Percentiles rank a stretch among this genome's conserved stretches.
phyloP scores from a whole-genome alignment of 2,113 vertebrate genomes.

The Nycticebus coucang region DNA sequence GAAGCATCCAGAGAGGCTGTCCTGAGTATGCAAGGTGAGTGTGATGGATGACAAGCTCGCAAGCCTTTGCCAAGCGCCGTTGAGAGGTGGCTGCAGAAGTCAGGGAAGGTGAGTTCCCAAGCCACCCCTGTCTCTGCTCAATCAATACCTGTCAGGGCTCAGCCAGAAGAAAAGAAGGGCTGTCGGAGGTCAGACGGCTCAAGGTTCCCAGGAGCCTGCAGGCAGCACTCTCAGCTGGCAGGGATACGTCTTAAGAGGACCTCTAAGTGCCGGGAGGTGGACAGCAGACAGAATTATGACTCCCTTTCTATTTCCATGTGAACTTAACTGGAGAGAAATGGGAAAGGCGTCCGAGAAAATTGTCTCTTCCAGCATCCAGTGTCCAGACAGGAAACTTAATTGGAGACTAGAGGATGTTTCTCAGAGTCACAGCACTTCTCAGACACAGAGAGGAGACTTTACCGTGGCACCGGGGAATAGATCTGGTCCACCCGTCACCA shows the following conservation, averaged over 20 bases:
- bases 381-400: neutral
- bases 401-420: neutral
- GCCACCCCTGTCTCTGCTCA: neutral
- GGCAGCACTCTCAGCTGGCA: neutral
- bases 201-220: neutral
- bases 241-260: neutral
- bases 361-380: neutral
- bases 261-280: neutral
- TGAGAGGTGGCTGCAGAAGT: neutral
- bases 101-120: neutral
- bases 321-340: neutral
- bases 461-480: too few species aligned
- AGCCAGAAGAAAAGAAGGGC: neutral
- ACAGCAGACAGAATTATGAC: neutral
- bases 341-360: neutral
- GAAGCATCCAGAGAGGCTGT: neutral
- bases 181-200: neutral
- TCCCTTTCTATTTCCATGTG: neutral
- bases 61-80: neutral
- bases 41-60: constrained; percentile 2
- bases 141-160: constrained; percentile 51
- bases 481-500: neutral
- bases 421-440: neutral
- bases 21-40: neutral
- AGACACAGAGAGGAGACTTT: neutral